phyloP scores from a whole-genome alignment of 2,888 invertebrate genomes.

The Spisula solida region DNA sequence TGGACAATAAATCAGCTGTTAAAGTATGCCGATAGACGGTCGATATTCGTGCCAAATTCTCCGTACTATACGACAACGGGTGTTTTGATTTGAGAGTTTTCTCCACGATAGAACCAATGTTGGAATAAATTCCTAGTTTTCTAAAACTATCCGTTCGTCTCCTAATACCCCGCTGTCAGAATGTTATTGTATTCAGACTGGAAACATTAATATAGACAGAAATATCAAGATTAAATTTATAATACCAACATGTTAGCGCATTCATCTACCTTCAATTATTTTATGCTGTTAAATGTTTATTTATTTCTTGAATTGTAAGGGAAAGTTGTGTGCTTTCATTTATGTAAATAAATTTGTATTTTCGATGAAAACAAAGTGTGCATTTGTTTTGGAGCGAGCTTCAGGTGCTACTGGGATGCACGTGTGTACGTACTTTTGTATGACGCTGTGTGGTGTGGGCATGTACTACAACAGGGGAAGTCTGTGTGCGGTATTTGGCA shows the following conservation, averaged over 20 bases:
- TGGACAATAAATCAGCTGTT: too few relatives aligned
- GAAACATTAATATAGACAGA: not conserved
- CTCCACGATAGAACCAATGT: not conserved
- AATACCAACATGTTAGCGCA: conserved; percentile 13
- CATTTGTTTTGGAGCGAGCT: conserved; percentile 1
- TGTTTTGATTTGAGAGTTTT: too few relatives aligned
- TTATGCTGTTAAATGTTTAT: conserved; percentile 16
- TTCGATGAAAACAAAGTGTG: conserved; percentile 14
- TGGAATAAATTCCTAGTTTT: not conserved
- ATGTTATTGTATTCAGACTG: not conserved
- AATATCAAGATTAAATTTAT: conserved; percentile 3
- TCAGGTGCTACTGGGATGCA: not conserved
- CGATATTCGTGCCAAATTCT: too few relatives aligned
- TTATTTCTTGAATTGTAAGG: not conserved
- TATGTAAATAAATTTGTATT: conserved; percentile 16
- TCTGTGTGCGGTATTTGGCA: conserved; percentile 27
- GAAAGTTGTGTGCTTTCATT: conserved; percentile 3
- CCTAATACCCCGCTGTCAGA: conserved; percentile 13
- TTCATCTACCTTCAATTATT: not conserved
- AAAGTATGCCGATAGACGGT: too few relatives aligned
- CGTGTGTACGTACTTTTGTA: not conserved
- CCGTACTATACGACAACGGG: too few relatives aligned
- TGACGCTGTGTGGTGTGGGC: not conserved
- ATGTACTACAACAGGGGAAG: not conserved
- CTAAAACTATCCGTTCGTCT: not conserved